Evolutionary conservation across 1,140 invertebrate species (phyloP), one percentile per base, ranked within the genome.

Genomic region (Hetaerina americana): DNA sequence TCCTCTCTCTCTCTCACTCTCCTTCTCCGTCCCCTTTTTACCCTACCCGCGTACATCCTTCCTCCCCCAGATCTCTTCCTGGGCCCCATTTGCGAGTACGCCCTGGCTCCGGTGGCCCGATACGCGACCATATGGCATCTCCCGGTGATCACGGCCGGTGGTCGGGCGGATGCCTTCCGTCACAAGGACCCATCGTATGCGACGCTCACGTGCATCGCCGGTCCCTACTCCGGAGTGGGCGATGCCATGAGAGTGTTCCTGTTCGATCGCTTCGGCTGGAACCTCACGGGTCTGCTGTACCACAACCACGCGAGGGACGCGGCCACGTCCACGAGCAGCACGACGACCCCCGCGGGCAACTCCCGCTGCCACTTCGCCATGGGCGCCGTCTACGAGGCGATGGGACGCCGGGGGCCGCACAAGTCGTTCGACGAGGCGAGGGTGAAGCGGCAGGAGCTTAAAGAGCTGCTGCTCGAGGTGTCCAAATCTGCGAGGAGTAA

Each of bases 31-130:
- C n/a, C n/a, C n/a, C n/a, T n/a, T n/a, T n/a, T n/a, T n/a, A n/a
- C n/a, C n/a, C n/a, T n/a, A n/a, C n/a, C n/a, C n/a, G n/a, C n/a
- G n/a, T n/a, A n/a, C n/a, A n/a, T n/a, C n/a, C n/a, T n/a, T n/a
- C n/a, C n/a, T n/a, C n/a, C n/a, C n/a, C 31, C 86, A 87, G 91
- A 96, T 81, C 92, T 91, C 0, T 94, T 96, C 78, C 85, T 97
- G 76, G 95, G 95, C 0, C 91, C 95, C 0, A 88, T 94, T 0
- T 97, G 94, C 80, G 93, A 95, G 76, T 97, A 95, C 80, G 92
- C 92, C 3, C 85, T 97, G 70, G 93, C 94, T 0, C 94, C 94
- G 0, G 92, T 97, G 0, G 90, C 92, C 0, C 84, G 94, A 15
- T 96, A 95, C 78, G 88, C 92, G 0, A 88, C 90, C 5, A 87